Conservation (phyloP, 1,140 invertebrate species). For the Drosophila novamexicana region DNA sequence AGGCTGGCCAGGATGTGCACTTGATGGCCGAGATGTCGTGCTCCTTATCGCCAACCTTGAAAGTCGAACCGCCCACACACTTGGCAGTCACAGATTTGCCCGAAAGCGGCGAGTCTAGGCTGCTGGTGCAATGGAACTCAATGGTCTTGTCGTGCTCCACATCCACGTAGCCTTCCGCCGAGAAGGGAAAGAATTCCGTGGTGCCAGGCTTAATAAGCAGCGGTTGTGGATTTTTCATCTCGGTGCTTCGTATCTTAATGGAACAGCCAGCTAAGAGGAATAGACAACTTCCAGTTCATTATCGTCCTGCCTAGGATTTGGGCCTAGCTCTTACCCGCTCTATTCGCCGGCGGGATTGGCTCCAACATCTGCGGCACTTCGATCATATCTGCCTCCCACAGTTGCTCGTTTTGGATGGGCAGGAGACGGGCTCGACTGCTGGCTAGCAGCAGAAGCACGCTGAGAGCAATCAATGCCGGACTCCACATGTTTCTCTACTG, state of each 20-base stretch:
- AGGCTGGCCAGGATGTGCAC: slow-evolving; percentile 65
- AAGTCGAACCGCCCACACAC: slow-evolving; percentile 62
- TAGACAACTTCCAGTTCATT: background rate
- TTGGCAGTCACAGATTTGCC: slow-evolving; percentile 64
- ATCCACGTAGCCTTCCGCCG: slow-evolving; percentile 54
- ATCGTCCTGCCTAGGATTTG: background rate
- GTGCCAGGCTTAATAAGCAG: slow-evolving; percentile 65
- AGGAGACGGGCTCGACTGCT: slow-evolving; percentile 49
- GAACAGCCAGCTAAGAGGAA: slow-evolving; percentile 54
- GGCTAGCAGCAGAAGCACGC: slow-evolving; percentile 33
- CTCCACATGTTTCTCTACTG: slow-evolving; percentile 61
- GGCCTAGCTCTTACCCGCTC: slow-evolving; percentile 34
- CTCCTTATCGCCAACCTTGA: slow-evolving; percentile 54
- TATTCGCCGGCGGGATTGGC: slow-evolving; percentile 25
- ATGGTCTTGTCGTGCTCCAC: slow-evolving; percentile 60
- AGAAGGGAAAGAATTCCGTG: slow-evolving; percentile 55
- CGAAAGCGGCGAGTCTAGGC: slow-evolving; percentile 63
- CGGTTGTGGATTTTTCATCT: slow-evolving; percentile 68
- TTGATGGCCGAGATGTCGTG: slow-evolving; percentile 62
- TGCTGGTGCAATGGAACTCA: slow-evolving; percentile 68
- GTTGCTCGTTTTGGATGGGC: slow-evolving; percentile 42
- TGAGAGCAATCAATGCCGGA: slow-evolving; percentile 47
- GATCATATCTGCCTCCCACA: slow-evolving; percentile 51
- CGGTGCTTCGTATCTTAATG: slow-evolving; percentile 62
- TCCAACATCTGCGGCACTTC: slow-evolving; percentile 41